Evolutionary conservation across 92 coral and sea anemone genomes (phyloP).

Genomic region (Porites divaricata): DNA sequence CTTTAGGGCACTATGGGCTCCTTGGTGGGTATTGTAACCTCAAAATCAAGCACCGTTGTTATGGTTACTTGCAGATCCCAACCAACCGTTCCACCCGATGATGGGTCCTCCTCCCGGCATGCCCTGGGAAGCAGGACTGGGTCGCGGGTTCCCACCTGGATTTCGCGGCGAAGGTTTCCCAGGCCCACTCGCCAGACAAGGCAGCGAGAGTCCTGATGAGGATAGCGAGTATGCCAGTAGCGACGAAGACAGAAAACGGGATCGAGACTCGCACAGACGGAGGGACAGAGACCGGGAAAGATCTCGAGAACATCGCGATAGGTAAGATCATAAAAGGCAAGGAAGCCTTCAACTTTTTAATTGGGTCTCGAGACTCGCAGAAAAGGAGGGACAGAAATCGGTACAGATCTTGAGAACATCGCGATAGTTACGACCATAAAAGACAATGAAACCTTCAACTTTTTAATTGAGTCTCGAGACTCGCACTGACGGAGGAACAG

Average conservation of each 20-base stretch:
- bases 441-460: no score
- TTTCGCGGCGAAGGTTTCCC: conserved; percentile 84
- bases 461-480: conserved; percentile 39
- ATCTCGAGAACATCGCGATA: conserved; percentile 88
- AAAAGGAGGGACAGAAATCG: no score
- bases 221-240: conserved; percentile 96
- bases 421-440: no score
- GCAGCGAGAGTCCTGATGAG: conserved; percentile 90
- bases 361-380: no score
- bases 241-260: conserved; percentile 89
- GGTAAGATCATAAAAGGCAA: conserved; percentile 37
- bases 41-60: not conserved
- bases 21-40: no score
- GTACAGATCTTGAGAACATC: no score
- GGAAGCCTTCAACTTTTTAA: no score
- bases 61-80: conserved; percentile 62
- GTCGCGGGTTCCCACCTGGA: conserved; percentile 89
- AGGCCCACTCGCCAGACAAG: conserved; percentile 77
- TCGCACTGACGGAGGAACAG: conserved; percentile 89
- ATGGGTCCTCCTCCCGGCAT: conserved; percentile 91
- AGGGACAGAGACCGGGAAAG: conserved; percentile 92
- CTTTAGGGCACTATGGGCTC: no score
- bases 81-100: conserved; percentile 83
- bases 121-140: conserved; percentile 87
- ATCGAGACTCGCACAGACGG: conserved; percentile 87